Percentiles rank a stretch among this genome's conserved stretches.
Evolutionary conservation across 2,113 vertebrate species (phyloP).

Genomic region (Hydrolagus affinis): DNA sequence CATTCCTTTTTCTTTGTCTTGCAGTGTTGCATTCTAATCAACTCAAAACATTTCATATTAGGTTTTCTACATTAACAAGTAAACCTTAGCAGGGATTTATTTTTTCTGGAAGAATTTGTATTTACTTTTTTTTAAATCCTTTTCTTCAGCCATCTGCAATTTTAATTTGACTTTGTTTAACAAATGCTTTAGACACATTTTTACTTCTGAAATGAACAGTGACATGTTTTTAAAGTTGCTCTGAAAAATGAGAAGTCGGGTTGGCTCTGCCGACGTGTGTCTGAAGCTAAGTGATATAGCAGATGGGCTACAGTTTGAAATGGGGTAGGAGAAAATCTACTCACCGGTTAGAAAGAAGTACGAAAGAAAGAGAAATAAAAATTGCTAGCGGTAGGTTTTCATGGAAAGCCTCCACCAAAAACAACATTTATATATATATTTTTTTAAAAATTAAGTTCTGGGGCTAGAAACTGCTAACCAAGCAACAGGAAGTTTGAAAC

Average conservation of each 20-base stretch:
- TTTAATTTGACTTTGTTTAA: neutral
- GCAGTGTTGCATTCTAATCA: neutral
- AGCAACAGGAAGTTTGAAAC: conserved; percentile 24
- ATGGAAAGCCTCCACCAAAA: neutral
- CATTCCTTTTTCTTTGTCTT: neutral
- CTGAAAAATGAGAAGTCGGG: neutral
- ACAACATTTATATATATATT: neutral
- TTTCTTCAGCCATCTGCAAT: neutral
- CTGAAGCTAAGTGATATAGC: neutral
- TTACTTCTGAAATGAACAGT: neutral
- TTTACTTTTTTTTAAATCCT: too few relatives aligned
- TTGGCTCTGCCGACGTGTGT: neutral
- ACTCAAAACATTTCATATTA: neutral
- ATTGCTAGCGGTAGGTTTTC: neutral
- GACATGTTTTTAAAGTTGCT: neutral
- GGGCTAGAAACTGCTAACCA: too few relatives aligned
- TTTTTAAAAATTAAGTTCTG: conserved; percentile 3
- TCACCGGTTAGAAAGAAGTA: neutral
- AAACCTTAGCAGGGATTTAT: too few relatives aligned
- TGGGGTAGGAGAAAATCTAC: neutral
- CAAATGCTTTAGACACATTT: neutral
- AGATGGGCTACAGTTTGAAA: neutral
- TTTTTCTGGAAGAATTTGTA: too few relatives aligned
- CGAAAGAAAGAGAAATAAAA: neutral
- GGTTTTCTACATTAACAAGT: neutral